Conservation (phyloP, 2,797 vertebrate species). For the Pampus argenteus region DNA sequence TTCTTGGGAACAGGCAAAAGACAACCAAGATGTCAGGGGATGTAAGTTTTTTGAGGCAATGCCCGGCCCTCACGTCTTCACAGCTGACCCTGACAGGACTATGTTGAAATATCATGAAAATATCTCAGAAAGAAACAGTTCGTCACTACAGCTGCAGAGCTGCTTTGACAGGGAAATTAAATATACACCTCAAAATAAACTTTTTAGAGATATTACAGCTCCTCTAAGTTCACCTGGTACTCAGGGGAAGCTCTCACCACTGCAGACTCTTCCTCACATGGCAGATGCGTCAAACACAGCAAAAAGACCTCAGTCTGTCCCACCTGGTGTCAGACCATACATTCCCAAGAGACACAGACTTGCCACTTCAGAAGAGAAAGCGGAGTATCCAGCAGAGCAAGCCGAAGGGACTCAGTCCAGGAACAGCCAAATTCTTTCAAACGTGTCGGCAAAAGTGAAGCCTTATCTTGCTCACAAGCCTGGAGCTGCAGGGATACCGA, state of each 20-base stretch:
- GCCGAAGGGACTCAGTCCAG: constrained; percentile 39
- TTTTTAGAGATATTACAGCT: constrained; percentile 24
- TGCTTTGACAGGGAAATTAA: constrained; percentile 19
- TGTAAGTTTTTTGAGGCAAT: constrained; percentile 1
- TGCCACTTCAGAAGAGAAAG: constrained; percentile 41
- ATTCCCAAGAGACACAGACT: constrained; percentile 89
- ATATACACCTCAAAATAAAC: constrained; percentile 2
- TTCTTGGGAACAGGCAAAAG: constrained; percentile 7
- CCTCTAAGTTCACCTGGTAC: constrained; percentile 16
- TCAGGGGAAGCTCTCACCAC: constrained; percentile 7
- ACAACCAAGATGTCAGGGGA: constrained; percentile 18
- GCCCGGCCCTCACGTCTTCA: constrained; percentile 5
- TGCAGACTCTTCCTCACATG: constrained; percentile 12
- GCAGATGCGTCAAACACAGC: constrained; percentile 37
- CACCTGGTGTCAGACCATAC: constrained; percentile 87
- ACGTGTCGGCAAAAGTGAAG: constrained; percentile 86
- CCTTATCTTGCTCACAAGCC: constrained; percentile 84
- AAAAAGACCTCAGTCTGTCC: constrained; percentile 76
- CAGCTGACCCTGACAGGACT: constrained; percentile 11
- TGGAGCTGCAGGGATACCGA: constrained; percentile 83
- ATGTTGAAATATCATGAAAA: constrained; percentile 22
- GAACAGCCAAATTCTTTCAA: constrained; percentile 68
- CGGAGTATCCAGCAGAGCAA: constrained; percentile 20
- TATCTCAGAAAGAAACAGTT: constrained; percentile 28
- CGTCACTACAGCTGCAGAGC: constrained; percentile 13